Conservation (phyloP, 2,113 vertebrate genomes). For the Anarhynchus alexandrinus region DNA sequence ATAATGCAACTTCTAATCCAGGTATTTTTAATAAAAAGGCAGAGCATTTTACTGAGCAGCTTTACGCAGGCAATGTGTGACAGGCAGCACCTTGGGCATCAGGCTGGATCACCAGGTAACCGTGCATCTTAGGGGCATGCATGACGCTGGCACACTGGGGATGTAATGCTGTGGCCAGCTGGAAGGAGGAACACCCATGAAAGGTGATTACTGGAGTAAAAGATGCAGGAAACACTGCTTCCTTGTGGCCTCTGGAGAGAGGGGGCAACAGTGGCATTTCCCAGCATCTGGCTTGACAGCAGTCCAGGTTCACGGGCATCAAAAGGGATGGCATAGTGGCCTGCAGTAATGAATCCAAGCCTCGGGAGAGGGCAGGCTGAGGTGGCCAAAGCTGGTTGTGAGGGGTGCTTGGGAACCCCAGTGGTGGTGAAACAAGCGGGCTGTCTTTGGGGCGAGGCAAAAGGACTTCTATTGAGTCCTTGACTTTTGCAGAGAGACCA, state of each 20-base stretch:
- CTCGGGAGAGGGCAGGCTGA: not conserved
- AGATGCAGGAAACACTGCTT: not conserved
- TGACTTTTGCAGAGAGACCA: not conserved
- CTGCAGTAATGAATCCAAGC: not conserved
- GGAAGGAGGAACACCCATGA: not conserved
- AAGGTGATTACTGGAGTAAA: not conserved
- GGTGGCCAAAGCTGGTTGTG: not conserved
- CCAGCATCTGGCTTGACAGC: not conserved
- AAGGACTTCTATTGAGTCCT: not conserved
- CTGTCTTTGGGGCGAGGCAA: not conserved
- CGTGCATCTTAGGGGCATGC: not conserved
- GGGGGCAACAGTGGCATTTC: not conserved
- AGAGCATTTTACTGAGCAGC: not conserved
- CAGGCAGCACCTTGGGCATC: not conserved
- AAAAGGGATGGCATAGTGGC: not conserved
- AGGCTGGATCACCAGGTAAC: not conserved
- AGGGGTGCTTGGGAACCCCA: not conserved
- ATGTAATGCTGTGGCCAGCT: not conserved
- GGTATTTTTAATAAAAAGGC: not conserved
- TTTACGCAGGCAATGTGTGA: not conserved
- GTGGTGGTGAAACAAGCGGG: not conserved
- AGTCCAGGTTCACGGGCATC: not conserved
- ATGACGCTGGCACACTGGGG: not conserved
- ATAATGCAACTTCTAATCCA: not conserved
- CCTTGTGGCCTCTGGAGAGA: not conserved